Evolutionary conservation across 2,888 invertebrate species (phyloP).

Genomic region (Aplocera efformata): DNA sequence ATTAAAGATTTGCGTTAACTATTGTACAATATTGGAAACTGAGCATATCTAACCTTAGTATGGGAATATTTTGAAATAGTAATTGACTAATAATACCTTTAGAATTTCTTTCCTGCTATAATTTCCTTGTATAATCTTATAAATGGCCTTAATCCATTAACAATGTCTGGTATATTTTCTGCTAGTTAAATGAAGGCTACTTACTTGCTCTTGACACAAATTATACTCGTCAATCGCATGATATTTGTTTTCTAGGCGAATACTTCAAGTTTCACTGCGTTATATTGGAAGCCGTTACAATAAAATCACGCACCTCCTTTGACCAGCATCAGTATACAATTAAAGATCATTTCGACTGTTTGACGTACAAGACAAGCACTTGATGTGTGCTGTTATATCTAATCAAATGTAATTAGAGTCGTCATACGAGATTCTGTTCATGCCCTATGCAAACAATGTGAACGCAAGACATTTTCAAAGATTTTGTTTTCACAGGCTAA

Average conservation of each 20-base stretch:
- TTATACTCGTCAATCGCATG: constrained; percentile 42
- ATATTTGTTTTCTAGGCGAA: constrained; percentile 27
- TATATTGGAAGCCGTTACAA: not conserved
- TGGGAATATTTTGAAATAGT: not conserved
- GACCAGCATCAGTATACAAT: constrained; percentile 7
- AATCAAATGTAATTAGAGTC: constrained; percentile 43
- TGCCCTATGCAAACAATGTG: constrained; percentile 12
- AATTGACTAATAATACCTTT: not conserved
- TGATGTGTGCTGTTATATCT: constrained; percentile 38
- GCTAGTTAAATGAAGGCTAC: constrained; percentile 21
- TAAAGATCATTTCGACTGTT: constrained; percentile 16
- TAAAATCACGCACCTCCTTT: constrained; percentile 10
- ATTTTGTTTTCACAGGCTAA: constrained; percentile 13
- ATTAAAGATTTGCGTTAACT: constrained; percentile 5
- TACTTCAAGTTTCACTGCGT: constrained; percentile 5
- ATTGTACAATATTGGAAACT: constrained; percentile 1
- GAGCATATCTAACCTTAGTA: constrained; percentile 1
- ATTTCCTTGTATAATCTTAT: not conserved
- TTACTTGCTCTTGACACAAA: constrained; percentile 49
- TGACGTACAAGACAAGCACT: constrained; percentile 21
- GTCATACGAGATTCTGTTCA: constrained; percentile 17
- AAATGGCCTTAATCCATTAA: not conserved
- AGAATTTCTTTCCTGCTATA: not conserved
- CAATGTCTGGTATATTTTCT: not conserved
- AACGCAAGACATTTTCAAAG: constrained; percentile 9